phyloP scores from a whole-genome alignment of 2,113 vertebrate species.

The Calidris pygmaea region DNA sequence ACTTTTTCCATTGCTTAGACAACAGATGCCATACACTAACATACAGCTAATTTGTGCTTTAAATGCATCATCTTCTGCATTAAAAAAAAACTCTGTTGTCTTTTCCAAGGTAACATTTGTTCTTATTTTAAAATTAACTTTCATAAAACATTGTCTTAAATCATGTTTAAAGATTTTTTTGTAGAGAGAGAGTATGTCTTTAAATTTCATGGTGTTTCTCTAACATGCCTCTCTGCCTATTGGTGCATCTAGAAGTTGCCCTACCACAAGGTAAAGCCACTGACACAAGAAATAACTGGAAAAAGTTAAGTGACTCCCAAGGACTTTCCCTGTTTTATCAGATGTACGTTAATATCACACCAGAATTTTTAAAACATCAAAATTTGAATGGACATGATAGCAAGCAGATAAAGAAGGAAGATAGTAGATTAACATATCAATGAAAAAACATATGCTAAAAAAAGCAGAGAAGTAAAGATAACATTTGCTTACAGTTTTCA shows the following conservation, averaged over 20 bases:
- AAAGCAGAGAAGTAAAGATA: neutral
- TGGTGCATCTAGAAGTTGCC: neutral
- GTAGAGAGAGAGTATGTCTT: neutral
- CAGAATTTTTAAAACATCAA: neutral
- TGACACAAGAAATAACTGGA: neutral
- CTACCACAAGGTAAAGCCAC: neutral
- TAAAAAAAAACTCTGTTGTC: neutral
- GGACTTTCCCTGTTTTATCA: neutral
- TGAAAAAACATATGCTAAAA: neutral
- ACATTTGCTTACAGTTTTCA: slow-evolving; percentile 2
- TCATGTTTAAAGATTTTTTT: neutral
- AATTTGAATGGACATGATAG: neutral
- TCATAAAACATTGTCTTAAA: neutral
- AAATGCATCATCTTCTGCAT: neutral
- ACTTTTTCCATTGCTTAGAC: neutral
- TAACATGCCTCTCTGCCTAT: neutral
- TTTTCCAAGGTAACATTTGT: neutral
- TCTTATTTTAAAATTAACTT: neutral
- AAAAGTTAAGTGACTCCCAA: neutral
- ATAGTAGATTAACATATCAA: neutral
- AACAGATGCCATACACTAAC: neutral
- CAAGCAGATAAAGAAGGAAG: neutral
- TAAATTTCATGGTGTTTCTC: neutral
- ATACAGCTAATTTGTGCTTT: neutral
- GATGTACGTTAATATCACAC: neutral